Evolutionary conservation across 2,797 vertebrate genomes (phyloP), one percentile per base, ranked within the genome.

Genomic region (Scolopax rusticola): DNA sequence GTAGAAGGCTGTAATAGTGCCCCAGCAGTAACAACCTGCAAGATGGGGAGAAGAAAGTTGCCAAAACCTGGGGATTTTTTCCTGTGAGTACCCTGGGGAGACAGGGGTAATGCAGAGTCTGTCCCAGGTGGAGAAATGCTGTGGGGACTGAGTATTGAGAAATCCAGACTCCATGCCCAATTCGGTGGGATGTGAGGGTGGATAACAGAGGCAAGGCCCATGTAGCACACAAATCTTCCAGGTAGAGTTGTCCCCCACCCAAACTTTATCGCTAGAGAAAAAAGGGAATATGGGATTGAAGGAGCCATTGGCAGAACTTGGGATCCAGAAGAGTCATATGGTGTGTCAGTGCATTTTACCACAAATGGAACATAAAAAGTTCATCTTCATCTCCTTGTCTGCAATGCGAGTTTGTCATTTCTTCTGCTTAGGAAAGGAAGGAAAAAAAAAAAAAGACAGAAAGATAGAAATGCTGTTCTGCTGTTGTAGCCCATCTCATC

Each of bases 401-500:
- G 64, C 21, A 73, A 36, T 64, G 38, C 3, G 18, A 67, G 17
- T 80, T 92, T 87, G 78, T 68, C 3, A 1, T 75, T 93, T 89
- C 41, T 65, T 87, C 43, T 84, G 48, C 48, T 28, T 27, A 48
- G 27, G 47, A 53, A 78, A 79, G 10, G 21, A 47, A 2, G 9
- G 15, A 0, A 0, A 1, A 4, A 14, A 47, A 40, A 33, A 12
- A 47, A 28, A 16, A 68, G 30, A 7, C 9, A 84, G 60, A 83
- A 80, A 84, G 38, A 56, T n/a, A 64, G 65, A 88, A 92, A 70
- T 68, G 71, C 60, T 87, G 51, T 70, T 93, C 70, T 92, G 38
- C 48, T 89, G 40, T 78, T 87, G 64, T 75, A 90, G 77, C 53
- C 61, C 53, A 38, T 92, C 83, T 97, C 84, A 14, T 73, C 68